phyloP scores from a whole-genome alignment of 2,797 vertebrate species.

The Leptoclinus maculatus region DNA sequence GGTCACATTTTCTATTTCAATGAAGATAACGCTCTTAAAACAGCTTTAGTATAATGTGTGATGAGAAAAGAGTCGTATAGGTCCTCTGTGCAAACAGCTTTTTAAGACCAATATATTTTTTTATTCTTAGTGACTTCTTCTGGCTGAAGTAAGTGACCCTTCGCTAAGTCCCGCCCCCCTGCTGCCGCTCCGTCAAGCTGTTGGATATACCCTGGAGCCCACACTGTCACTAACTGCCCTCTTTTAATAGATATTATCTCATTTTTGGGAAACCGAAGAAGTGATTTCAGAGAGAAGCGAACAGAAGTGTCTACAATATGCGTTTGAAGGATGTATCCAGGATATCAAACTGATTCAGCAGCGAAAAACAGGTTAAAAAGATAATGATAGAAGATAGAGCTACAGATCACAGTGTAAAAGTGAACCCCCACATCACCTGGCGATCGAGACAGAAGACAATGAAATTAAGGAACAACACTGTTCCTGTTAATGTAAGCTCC shows the following conservation, averaged over 20 bases:
- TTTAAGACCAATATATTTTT: neutral
- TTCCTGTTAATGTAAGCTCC: neutral
- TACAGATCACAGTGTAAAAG: neutral
- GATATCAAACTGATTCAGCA: neutral
- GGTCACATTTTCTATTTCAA: neutral
- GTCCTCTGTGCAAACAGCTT: neutral
- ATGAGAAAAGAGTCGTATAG: neutral
- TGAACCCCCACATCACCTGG: neutral
- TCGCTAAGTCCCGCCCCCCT: neutral
- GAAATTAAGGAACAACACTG: neutral
- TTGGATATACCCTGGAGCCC: no score
- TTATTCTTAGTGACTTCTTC: neutral
- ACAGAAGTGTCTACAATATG: neutral
- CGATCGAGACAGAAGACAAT: neutral
- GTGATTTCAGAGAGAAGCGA: neutral
- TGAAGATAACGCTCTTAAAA: neutral
- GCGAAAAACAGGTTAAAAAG: neutral
- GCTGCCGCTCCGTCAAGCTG: neutral
- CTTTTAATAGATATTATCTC: neutral
- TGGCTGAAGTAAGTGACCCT: neutral
- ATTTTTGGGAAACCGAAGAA: neutral
- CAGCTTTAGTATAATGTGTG: neutral
- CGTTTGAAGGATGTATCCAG: neutral
- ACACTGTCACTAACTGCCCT: neutral
- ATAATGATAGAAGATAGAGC: neutral